phyloP scores from a whole-genome alignment of 2,113 vertebrate species.

The Callionymus lyra region DNA sequence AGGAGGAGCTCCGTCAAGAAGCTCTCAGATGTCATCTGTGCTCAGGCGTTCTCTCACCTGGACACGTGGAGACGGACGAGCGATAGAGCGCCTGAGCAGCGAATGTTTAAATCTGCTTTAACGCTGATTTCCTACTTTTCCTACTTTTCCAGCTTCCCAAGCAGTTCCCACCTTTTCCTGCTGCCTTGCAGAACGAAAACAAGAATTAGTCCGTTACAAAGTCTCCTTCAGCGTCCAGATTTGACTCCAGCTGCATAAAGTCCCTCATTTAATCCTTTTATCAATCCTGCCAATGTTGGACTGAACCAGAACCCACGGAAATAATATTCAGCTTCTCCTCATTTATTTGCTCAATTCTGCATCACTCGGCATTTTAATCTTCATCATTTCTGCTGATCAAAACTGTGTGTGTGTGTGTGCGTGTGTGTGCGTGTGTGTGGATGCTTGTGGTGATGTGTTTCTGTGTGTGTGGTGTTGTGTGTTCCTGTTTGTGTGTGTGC shows the following conservation, averaged over 20 bases:
- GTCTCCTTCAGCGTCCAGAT: conserved; percentile 64
- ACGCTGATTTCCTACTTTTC: conserved; percentile 66
- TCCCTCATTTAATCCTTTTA: conserved; percentile 70
- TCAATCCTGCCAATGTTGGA: conserved; percentile 64
- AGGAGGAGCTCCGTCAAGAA: no score
- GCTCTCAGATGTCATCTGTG: no score
- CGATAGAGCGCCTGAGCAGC: conserved; percentile 31
- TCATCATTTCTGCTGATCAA: no score
- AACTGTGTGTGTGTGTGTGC: no score
- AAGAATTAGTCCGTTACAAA: conserved; percentile 72
- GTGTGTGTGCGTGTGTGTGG: no score
- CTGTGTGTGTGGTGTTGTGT: no score
- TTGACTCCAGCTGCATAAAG: conserved; percentile 60
- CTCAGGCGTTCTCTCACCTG: no score
- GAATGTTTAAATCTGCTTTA: conserved; percentile 63
- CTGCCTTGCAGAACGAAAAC: conserved; percentile 69
- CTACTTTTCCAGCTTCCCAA: conserved; percentile 26
- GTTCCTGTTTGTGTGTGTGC: no score
- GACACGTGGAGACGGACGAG: conserved; percentile 4
- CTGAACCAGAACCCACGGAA: conserved; percentile 50
- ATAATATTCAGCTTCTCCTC: conserved; percentile 69
- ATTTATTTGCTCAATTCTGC: conserved; percentile 16
- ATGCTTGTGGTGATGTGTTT: no score
- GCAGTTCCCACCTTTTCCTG: conserved; percentile 42
- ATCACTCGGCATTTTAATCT: no score